phyloP scores from a whole-genome alignment of 1,140 invertebrate species.

The Heliconius hermathena region DNA sequence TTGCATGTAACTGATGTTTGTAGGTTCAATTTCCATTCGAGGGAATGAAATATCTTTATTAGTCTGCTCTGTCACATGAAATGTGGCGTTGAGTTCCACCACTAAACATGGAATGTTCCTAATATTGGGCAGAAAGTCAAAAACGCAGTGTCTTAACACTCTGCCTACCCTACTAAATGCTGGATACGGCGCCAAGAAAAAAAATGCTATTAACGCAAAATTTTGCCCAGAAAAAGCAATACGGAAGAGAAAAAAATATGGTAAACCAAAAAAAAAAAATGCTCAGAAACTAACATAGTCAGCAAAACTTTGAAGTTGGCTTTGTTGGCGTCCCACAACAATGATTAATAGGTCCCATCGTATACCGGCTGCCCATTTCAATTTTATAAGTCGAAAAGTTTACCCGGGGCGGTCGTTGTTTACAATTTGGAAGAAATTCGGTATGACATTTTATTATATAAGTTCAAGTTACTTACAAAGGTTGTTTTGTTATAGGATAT shows the following conservation, averaged over 20 bases:
- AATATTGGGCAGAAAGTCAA: too few relatives aligned
- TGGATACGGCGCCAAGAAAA: too few relatives aligned
- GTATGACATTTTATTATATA: not conserved
- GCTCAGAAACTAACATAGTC: not conserved
- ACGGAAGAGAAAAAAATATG: not conserved
- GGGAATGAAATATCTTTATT: too few relatives aligned
- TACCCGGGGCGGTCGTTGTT: not conserved
- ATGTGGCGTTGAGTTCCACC: too few relatives aligned
- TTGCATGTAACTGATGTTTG: not conserved
- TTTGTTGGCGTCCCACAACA: not conserved
- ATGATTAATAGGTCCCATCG: constrained; percentile 9
- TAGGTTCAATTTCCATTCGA: not conserved
- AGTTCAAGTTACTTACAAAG: too few relatives aligned
- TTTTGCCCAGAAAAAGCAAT: too few relatives aligned
- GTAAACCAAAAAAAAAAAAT: not conserved
- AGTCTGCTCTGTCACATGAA: too few relatives aligned
- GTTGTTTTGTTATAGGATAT: too few relatives aligned
- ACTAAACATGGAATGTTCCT: too few relatives aligned
- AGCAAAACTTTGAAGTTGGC: not conserved
- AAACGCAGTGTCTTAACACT: too few relatives aligned
- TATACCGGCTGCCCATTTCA: not conserved
- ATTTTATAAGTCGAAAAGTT: constrained; percentile 2
- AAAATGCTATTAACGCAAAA: too few relatives aligned
- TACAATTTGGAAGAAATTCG: not conserved
- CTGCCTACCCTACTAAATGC: too few relatives aligned